Base-by-base conservation (phyloP, 2,888 invertebrate species). In the Drosophila pseudotakahashii region DNA sequence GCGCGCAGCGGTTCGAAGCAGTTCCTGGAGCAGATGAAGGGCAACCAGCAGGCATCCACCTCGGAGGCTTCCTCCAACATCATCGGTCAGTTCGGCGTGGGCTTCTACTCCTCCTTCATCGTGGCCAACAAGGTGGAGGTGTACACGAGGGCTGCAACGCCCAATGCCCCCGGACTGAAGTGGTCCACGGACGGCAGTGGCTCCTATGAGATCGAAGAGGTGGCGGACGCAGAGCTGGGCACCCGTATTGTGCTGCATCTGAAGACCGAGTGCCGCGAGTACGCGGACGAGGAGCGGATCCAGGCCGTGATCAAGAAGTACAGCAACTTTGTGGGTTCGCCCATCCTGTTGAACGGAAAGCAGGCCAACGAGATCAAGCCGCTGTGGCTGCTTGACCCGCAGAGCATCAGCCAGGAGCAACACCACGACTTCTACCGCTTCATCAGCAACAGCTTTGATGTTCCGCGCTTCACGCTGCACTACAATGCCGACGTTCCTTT, bases 91-190 rank as follows among this genome's bases (percentile, higher is more conserved):
- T 99, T 99, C 93, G 99, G 99, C 77, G 99, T 99, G 16, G 99
- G 99, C 1, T 99, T 99, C 92, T 99, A 99, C 92, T 98, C 99
- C 13, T 96, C 97, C 0, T 99, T 99, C 91, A 99, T 99, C 97
- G 99, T 99, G 3, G 98, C 98, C 23, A 96, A 98, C 82, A 96
- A 95, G 90, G 98, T 99, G 30, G 98, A 98, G 89, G 98, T 99
- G 0, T 98, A 93, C 90, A 97, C 98, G 2, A 94, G 95, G 89
- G 95, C 96, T 62, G 95, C 95, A 64, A 92, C 92, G 51, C 91
- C 91, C 4, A 94, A 94, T 73, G 94, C 95, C 0, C 93, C 94
- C 11, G 98, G 97, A 1, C 95, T 96, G 87, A 95, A 95, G 89
- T 99, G 99, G 99, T 93, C 93, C 39, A 98, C 98, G 59, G 98